Percentiles rank a stretch among this genome's conserved stretches.
These are phyloP conservation scores for Drosophila hydei DNA, from an alignment of 1,140 invertebrate species.

Conservation along the genomic window DNA sequence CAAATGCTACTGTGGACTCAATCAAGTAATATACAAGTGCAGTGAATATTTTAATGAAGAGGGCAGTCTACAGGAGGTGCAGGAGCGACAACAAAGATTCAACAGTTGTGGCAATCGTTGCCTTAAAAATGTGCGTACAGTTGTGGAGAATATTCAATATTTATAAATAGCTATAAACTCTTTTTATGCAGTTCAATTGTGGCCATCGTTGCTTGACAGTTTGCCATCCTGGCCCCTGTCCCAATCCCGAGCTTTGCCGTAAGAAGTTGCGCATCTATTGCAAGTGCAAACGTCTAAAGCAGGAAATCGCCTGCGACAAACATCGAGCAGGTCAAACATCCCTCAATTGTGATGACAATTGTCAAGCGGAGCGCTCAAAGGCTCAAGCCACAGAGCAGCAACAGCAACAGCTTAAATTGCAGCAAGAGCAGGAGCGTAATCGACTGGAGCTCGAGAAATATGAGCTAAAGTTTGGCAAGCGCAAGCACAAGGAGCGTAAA, in stretches of 20 bases:
- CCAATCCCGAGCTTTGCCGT: conserved; percentile 88
- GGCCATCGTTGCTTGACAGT: conserved; percentile 90
- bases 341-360: conserved; percentile 87
- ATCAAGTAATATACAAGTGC: conserved; percentile 90
- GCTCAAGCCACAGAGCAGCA: conserved; percentile 85
- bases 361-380: conserved; percentile 85
- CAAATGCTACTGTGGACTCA: conserved; percentile 92
- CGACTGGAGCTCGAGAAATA: conserved; percentile 89
- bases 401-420: conserved; percentile 85
- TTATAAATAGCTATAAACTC: background rate
- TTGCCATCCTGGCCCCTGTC: conserved; percentile 92
- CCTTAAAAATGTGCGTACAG: conserved; percentile 89
- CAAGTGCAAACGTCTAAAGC: conserved; percentile 88
- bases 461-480: conserved; percentile 88
- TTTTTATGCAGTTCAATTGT: conserved; percentile 85
- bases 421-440: conserved; percentile 88
- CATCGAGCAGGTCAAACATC: conserved; percentile 85
- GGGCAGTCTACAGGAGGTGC: conserved; percentile 83
- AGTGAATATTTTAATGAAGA: conserved; percentile 86
- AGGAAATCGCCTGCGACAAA: conserved; percentile 89
- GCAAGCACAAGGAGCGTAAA: conserved; percentile 85
- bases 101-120: conserved; percentile 88
- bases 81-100: conserved; percentile 69
- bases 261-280: conserved; percentile 93
- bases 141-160: background rate